Base-by-base conservation (phyloP, 2,888 invertebrate species). In the Hydrotaea cyrtoneurina region DNA sequence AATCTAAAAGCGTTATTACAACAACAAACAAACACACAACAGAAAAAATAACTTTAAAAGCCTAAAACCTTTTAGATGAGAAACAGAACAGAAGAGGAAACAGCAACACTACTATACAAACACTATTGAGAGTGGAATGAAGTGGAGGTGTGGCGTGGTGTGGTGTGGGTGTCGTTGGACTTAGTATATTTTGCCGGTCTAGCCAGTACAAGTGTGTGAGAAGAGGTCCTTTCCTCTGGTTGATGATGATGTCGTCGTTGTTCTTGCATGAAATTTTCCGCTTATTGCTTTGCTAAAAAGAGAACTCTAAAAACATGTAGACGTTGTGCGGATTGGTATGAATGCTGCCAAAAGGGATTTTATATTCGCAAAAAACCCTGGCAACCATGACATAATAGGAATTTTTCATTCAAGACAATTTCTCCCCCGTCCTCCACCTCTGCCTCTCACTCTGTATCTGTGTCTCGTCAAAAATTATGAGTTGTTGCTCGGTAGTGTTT, bases 41-140 rank as follows among this genome's bases (percentile, higher is more conserved):
- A 31, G 31, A 10, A 59, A 55, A 59, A 59, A 59, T 59, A 59
- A 59, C 59, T 59, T 59, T 59, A 59, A 59, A 59, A 59, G 59
- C 26, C 59, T 26, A 59, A 59, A 59, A 26, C 59, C 59, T 59
- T 59, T 59, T 59, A 59, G 59, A n/a, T n/a, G 23, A 23, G 59
- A 23, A 26, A 26, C 11, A 59, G 15, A 39, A 11, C 11, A 11
- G 19, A 59, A 15, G 26, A 59, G 15, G 26, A 15, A 26, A 26
- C 59, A 26, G 10, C 39, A 59, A 59, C 26, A 23, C 15, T 23
- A 26, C 59, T 31, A 31, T 7, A 2, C 31, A 31, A 57, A 17
- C 13, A 21, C 21, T 11, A 10, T 21, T 10, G 19, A 57, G 11
- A 19, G 23, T 21, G n/a, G 53, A 17, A 10, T 3, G 13, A 2